A percentile compares a stretch with the other conserved stretches of the same genome.
Evolutionary conservation across 2,113 vertebrate genomes (phyloP).

Genomic region (Arizona elegans): DNA sequence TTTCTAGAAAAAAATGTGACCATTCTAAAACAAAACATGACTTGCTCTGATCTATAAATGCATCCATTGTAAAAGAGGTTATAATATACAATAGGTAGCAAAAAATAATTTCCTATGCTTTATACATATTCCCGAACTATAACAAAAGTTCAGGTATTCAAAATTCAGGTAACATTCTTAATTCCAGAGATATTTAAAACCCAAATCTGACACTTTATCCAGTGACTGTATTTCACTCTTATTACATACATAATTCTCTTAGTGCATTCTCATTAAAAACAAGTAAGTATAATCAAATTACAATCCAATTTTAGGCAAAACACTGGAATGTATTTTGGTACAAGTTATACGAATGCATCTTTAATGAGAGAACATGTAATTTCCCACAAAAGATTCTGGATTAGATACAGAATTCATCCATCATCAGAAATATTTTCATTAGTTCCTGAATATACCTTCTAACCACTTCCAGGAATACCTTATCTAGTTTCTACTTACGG

Average conservation of each 20-base stretch:
- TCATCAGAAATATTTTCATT: not conserved
- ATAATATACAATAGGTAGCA: not conserved
- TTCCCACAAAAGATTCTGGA: not conserved
- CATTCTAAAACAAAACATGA: not conserved
- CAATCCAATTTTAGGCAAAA: not conserved
- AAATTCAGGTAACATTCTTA: not conserved
- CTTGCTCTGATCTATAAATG: not conserved
- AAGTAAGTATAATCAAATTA: not conserved
- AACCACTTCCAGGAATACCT: not conserved
- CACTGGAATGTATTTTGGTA: not conserved
- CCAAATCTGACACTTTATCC: not conserved
- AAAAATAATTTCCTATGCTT: not conserved
- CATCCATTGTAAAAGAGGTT: not conserved
- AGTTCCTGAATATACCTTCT: not conserved
- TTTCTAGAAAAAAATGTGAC: not conserved
- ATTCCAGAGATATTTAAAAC: not conserved
- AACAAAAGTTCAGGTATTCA: not conserved
- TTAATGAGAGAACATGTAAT: not conserved
- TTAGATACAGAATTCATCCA: not conserved
- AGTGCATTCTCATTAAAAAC: not conserved
- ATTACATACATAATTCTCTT: not conserved
- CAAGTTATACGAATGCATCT: not conserved
- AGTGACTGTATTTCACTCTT: not conserved
- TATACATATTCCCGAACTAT: not conserved
- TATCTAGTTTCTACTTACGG: not conserved